These are phyloP conservation scores for Hycleus cichorii DNA, from an alignment of 1,140 invertebrate genomes.

Conservation along the genomic window DNA sequence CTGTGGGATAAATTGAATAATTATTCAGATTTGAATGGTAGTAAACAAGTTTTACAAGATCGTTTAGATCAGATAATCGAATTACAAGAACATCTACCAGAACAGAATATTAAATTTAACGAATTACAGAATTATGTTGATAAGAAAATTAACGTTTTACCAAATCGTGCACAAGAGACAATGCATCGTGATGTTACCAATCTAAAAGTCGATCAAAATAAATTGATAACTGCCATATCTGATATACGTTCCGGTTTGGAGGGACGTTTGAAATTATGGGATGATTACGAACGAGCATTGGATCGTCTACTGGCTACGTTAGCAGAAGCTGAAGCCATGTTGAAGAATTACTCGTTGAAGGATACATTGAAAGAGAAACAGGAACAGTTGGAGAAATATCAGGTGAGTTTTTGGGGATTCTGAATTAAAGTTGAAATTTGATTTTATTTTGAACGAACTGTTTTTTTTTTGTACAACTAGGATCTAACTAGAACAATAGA, in stretches of 20 bases:
- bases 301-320: conserved; percentile 78
- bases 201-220: conserved; percentile 71
- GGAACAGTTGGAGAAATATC: conserved; percentile 82
- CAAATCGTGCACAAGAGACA: conserved; percentile 67
- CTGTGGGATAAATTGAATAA: conserved; percentile 73
- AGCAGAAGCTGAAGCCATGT: conserved; percentile 72
- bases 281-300: conserved; percentile 79
- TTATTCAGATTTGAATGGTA: conserved; percentile 74
- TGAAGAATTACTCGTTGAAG: conserved; percentile 81
- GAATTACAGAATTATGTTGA: conserved; percentile 61
- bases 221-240: conserved; percentile 65
- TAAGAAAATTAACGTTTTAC: conserved; percentile 56
- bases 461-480: conserved; percentile 39
- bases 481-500: conserved; percentile 69
- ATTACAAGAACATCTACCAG: conserved; percentile 65
- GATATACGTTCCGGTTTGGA: conserved; percentile 74
- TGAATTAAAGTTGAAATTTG: not conserved
- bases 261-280: conserved; percentile 83
- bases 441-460: conserved; percentile 1
- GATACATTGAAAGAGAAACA: conserved; percentile 84
- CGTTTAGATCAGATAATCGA: conserved; percentile 68
- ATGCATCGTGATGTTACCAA: conserved; percentile 73
- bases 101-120: conserved; percentile 64
- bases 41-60: conserved; percentile 65
- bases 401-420: conserved; percentile 51